phyloP scores from a whole-genome alignment of 2,888 invertebrate genomes.

The Caenorhabditis macrosperma region DNA sequence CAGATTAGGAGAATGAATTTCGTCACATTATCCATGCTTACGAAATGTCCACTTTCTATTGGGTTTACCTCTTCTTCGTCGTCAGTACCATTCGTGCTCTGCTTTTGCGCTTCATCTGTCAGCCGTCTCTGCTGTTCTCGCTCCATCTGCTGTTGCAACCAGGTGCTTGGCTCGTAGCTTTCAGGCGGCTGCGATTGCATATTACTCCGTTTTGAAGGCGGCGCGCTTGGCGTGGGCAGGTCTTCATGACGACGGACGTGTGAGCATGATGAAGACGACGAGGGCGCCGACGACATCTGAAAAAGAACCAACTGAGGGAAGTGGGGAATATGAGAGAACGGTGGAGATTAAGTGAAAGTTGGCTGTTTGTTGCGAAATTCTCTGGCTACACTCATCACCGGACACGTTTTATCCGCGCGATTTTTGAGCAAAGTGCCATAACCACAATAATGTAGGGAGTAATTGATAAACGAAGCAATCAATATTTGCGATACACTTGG shows the following conservation, averaged over 20 bases:
- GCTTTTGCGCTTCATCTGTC: conserved; percentile 37
- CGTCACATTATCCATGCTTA: conserved; percentile 14
- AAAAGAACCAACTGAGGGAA: background rate
- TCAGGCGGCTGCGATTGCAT: conserved; percentile 36
- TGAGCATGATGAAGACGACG: conserved; percentile 21
- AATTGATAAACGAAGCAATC: no score
- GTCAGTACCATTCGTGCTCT: background rate
- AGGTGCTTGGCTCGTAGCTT: conserved; percentile 43
- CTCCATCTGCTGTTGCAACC: conserved; percentile 44
- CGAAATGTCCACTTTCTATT: conserved; percentile 14
- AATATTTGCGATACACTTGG: no score
- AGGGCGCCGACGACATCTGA: conserved; percentile 42
- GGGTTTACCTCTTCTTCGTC: conserved; percentile 42
- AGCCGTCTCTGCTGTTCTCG: conserved; percentile 39
- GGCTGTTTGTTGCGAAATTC: background rate
- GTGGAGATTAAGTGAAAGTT: conserved; percentile 3
- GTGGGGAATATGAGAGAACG: background rate
- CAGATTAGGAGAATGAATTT: background rate
- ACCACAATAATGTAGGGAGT: no score
- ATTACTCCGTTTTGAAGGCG: conserved; percentile 43
- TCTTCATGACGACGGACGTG: conserved; percentile 52
- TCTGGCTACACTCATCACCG: background rate
- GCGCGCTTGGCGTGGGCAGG: conserved; percentile 48
- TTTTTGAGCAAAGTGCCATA: background rate
- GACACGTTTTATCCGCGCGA: background rate